Percentiles rank a stretch among this genome's conserved stretches.
phyloP scores from a whole-genome alignment of 2,797 vertebrate species.

The Pangasius mekongensis region DNA sequence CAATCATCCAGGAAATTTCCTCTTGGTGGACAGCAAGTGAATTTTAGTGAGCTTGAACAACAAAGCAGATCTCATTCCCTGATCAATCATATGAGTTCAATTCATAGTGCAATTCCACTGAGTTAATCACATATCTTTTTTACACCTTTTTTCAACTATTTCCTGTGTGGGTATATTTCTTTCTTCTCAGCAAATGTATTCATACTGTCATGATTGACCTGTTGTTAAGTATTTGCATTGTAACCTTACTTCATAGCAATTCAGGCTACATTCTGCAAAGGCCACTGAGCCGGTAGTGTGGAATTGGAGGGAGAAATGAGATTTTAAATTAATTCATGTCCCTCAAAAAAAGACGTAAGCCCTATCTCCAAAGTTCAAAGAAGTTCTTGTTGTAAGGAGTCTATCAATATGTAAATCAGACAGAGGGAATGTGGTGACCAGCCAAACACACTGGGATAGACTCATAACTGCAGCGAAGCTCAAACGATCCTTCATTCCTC shows the following conservation, averaged over 20 bases:
- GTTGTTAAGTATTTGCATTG: slow-evolving; percentile 43
- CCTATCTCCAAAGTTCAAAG: slow-evolving; percentile 56
- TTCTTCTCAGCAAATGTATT: slow-evolving; percentile 32
- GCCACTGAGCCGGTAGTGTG: slow-evolving; percentile 24
- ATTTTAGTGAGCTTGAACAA: slow-evolving; percentile 30
- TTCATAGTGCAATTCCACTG: slow-evolving; percentile 7
- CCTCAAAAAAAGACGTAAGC: slow-evolving; percentile 39
- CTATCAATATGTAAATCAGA: slow-evolving; percentile 63
- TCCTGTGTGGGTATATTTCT: slow-evolving; percentile 7
- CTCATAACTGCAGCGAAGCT: slow-evolving; percentile 38
- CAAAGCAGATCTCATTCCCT: slow-evolving; percentile 29
- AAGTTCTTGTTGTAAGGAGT: slow-evolving; percentile 54
- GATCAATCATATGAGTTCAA: slow-evolving; percentile 26
- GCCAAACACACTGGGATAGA: slow-evolving; percentile 32
- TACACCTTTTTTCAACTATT: slow-evolving; percentile 17
- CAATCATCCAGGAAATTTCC: not conserved
- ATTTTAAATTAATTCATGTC: slow-evolving; percentile 60
- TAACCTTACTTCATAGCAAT: slow-evolving; percentile 32
- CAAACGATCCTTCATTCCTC: slow-evolving; percentile 29
- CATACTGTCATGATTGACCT: slow-evolving; percentile 26
- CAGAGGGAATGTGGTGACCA: slow-evolving; percentile 14
- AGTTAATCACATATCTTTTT: slow-evolving; percentile 28
- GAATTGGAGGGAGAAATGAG: slow-evolving; percentile 51
- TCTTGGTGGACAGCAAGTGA: not conserved
- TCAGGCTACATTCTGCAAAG: slow-evolving; percentile 30